phyloP scores from a whole-genome alignment of 1,140 invertebrate genomes.

The Coptotermes formosanus region DNA sequence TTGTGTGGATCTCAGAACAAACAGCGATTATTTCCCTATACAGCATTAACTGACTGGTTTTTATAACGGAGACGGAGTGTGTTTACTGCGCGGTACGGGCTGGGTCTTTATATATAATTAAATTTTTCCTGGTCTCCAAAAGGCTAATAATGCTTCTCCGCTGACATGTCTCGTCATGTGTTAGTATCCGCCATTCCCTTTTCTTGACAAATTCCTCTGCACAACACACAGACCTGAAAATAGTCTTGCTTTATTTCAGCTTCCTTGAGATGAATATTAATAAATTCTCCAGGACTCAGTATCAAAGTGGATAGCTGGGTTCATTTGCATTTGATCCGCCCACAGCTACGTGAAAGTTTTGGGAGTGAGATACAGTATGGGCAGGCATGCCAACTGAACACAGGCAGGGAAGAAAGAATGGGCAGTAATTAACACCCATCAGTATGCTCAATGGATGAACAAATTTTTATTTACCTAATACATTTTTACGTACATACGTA shows the following conservation, averaged over 20 bases:
- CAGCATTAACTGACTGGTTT: no score
- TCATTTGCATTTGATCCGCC: neutral
- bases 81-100: no score
- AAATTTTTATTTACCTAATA: neutral
- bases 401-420: neutral
- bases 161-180: no score
- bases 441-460: neutral
- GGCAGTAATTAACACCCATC: neutral
- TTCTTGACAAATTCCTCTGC: neutral
- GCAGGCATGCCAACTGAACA: neutral
- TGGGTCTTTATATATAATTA: no score
- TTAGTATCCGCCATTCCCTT: neutral
- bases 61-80: no score
- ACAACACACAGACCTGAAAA: neutral
- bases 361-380: neutral
- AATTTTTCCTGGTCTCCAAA: no score
- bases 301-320: neutral
- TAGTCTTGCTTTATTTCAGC: neutral
- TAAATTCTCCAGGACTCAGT: neutral
- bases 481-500: no score
- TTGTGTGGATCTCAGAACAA: no score
- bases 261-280: neutral
- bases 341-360: neutral
- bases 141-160: no score
- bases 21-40: no score